Evolutionary conservation across 53 echinoderm and acorn worm genomes (phyloP), one percentile per base, ranked within the genome.

Genomic region (Mesocentrotus franciscanus): DNA sequence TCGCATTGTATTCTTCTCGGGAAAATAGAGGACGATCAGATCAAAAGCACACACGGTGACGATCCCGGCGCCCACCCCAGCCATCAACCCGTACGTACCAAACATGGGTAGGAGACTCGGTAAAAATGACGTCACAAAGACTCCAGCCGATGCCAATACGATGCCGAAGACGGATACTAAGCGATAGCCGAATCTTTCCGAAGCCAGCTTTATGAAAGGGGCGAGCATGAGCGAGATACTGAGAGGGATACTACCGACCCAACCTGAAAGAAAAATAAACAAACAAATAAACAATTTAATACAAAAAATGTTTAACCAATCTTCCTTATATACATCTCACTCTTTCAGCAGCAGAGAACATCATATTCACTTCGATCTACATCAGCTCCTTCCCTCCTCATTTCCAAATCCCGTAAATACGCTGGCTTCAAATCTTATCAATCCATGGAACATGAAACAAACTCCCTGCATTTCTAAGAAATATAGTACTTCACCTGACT

Each of bases 41-140:
- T 91, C 91, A 34, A 64, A 91, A 36, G 91, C 66, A 66, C 91
- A 91, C 33, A 91, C 91, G 33, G 62, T 36, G 16, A 62, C 34
- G 8, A 91, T 18, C 7, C 91, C 91, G 2, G 91, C 36, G 8
- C 91, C 91, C 8, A 91, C 22, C 8, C 91, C 91, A 18, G 27
- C 10, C 91, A 91, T 39, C 36, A 91, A 20, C 14, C 91, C 91
- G 66, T 62, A 91, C 20, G 91, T 62, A 20, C 62, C 91, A 68
- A 64, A 91, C 68, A 91, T 68, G 26, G 91, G 91, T 6, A 66
- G 39, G 9, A 91, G 66, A 64, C 91, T 68, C 70, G 91, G 68
- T 27, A 91, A 22, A 24, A 91, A 91, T 64, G 91, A 91, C 36
- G 91, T 91, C 91, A 91, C 91, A 56, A 91, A 64, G 91, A 91